phyloP scores from a whole-genome alignment of 2,113 vertebrate genomes.

The Chamaetylas fuelleborni region DNA sequence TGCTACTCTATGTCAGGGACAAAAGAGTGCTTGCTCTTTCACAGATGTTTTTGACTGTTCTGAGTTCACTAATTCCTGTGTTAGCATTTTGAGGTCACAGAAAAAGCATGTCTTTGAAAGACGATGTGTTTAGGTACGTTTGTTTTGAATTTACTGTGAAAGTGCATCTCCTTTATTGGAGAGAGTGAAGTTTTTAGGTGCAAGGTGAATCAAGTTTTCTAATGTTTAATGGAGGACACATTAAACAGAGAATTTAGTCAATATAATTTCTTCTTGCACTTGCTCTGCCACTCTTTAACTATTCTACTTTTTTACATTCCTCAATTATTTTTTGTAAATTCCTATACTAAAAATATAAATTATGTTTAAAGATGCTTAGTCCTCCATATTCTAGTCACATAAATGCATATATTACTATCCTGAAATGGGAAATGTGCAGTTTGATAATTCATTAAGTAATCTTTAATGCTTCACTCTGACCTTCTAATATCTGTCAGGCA shows the following conservation, averaged over 20 bases:
- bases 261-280: background rate
- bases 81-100: background rate
- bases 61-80: background rate
- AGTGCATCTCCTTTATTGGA: background rate
- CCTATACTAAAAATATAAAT: background rate
- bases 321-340: background rate
- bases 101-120: background rate
- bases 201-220: background rate
- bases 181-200: background rate
- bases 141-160: background rate
- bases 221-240: background rate
- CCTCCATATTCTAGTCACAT: background rate
- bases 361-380: background rate
- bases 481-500: background rate
- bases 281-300: background rate
- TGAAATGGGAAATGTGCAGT: background rate
- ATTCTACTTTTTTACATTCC: background rate
- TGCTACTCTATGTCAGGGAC: background rate
- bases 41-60: background rate
- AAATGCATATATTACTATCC: background rate
- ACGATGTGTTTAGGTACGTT: background rate
- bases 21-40: background rate
- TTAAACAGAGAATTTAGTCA: background rate
- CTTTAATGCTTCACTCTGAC: background rate
- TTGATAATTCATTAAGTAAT: background rate